Conservation (phyloP, 1,140 invertebrate genomes). For the Cyclina sinensis region DNA sequence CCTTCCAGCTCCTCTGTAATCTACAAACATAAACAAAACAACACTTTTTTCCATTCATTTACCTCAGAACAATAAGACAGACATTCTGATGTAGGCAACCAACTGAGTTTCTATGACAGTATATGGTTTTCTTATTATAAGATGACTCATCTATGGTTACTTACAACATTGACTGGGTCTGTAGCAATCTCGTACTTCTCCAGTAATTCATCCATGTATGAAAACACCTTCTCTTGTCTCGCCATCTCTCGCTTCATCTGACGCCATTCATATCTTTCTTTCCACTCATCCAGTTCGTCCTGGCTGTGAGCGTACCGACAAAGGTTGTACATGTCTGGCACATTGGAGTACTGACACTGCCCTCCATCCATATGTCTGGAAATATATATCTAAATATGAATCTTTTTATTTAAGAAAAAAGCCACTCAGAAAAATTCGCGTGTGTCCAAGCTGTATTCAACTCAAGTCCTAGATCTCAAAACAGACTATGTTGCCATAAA, state of each 20-base stretch:
- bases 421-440: too few relatives aligned
- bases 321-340: constrained; percentile 83
- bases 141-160: constrained; percentile 60
- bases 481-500: too few relatives aligned
- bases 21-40: constrained; percentile 71
- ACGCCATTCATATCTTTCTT: constrained; percentile 82
- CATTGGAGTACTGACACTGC: constrained; percentile 82
- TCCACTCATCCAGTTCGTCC: constrained; percentile 85
- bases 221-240: constrained; percentile 81
- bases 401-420: too few relatives aligned
- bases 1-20: constrained; percentile 76
- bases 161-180: constrained; percentile 77
- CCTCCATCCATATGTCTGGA: constrained; percentile 77
- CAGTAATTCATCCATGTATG: constrained; percentile 83
- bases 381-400: too few relatives aligned
- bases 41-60: too few relatives aligned
- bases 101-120: too few relatives aligned
- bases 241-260: constrained; percentile 83
- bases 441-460: too few relatives aligned
- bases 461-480: too few relatives aligned
- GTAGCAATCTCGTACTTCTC: constrained; percentile 80
- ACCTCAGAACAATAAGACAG: too few relatives aligned
- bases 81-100: too few relatives aligned
- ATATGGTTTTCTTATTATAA: too few relatives aligned
- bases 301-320: constrained; percentile 83